Base-by-base conservation (phyloP, 2,888 invertebrate genomes). In the Parnassius glacialis region DNA sequence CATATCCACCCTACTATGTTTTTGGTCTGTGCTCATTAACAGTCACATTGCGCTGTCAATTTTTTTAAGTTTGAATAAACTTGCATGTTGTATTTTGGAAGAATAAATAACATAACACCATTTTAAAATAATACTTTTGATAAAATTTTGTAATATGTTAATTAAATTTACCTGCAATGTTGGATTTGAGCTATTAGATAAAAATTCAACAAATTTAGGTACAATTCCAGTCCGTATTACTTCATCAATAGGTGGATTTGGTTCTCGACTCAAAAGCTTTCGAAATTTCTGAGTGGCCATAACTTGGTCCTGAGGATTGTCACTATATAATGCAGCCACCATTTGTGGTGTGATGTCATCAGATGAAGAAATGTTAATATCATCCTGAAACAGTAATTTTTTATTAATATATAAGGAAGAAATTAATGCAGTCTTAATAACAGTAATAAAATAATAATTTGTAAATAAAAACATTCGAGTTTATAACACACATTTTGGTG, bases 191-290 rank as follows among this genome's bases (percentile, higher is more conserved):
- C 94, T 94, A 86, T 95, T 95, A 78, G 95, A 94, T 67, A 99
- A 92, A 86, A 98, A 98, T 82, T 96, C 95, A 43, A 99, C 98
- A 92, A 99, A 98, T 87, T 95, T 94, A 47, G 98, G 98, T 69
- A 99, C 97, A 79, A 99, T 97, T 73, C 98, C 98, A 64, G 97
- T 96, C 71, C 95, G 93, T 79, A 99, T 98, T 52, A 99, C 98
- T 93, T 98, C 98, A 86, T 98, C 97, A 72, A 99, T 99, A 2
- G 98, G 99, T 60, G 99, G 99, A 92, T 98, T 97, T 3, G 98
- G 98, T 87, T 99, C 98, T 83, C 96, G 94, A 70, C 98, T 98
- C 59, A 99, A 90, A 57, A 99, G 92, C 90, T 98, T 98, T 64
- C 99, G 93, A 88, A 98, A 98, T 81, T 96, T 97, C 82, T 98